Percentiles rank a stretch among this genome's conserved stretches.
Conservation (phyloP, 2,888 invertebrate genomes). For the Drosophila subsilvestris region DNA sequence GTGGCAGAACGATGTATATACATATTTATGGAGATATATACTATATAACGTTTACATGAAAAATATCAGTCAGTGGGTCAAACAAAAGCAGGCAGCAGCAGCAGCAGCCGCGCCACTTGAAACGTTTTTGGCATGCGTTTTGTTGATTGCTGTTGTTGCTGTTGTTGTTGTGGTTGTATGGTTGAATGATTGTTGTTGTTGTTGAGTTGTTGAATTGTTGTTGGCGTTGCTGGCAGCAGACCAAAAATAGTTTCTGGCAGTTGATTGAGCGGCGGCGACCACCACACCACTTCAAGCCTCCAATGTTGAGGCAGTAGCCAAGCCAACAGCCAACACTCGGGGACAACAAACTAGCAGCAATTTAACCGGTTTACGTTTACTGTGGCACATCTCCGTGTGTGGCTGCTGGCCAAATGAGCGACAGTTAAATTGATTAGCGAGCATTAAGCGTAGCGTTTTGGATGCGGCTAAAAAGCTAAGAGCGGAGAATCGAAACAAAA, state of each 20-base stretch:
- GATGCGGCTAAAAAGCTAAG: neutral
- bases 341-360: slow-evolving; percentile 47
- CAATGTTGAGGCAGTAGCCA: slow-evolving; percentile 6
- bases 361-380: slow-evolving; percentile 26
- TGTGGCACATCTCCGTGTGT: slow-evolving; percentile 31
- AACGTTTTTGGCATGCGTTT: slow-evolving; percentile 72
- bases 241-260: slow-evolving; percentile 71
- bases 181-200: neutral
- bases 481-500: slow-evolving; percentile 52
- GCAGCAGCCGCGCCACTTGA: slow-evolving; percentile 55
- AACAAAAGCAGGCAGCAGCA: slow-evolving; percentile 55
- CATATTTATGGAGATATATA: slow-evolving; percentile 34
- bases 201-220: slow-evolving; percentile 8
- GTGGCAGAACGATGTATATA: slow-evolving; percentile 10
- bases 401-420: slow-evolving; percentile 40
- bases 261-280: slow-evolving; percentile 62
- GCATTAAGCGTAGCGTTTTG: slow-evolving; percentile 57
- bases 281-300: neutral
- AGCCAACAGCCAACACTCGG: slow-evolving; percentile 49
- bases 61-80: slow-evolving; percentile 75
- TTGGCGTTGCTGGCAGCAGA: slow-evolving; percentile 55
- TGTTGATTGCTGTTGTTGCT: slow-evolving; percentile 33
- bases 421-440: slow-evolving; percentile 52
- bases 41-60: slow-evolving; percentile 36
- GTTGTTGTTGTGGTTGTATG: neutral